Percentiles rank a stretch among this genome's conserved stretches.
These are phyloP conservation scores for Zygothrica quintamaculata DNA, from an alignment of 2,888 invertebrate genomes.

Conservation along the genomic window DNA sequence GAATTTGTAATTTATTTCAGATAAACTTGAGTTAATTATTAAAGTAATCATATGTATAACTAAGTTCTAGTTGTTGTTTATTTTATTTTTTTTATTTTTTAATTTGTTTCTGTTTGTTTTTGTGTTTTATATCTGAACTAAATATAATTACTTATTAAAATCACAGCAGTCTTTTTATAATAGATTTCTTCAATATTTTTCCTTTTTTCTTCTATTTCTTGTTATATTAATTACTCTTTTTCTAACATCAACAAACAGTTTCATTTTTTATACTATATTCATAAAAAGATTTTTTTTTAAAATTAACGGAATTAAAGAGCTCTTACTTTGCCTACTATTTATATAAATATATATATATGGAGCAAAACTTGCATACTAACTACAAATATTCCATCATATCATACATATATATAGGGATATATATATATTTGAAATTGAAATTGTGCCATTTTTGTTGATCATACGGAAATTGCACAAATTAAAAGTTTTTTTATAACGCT, in stretches of 20 bases:
- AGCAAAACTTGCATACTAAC: conserved; percentile 67
- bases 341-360: conserved; percentile 55
- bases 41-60: conserved; percentile 70
- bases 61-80: conserved; percentile 62
- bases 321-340: no score
- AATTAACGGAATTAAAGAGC: conserved; percentile 69
- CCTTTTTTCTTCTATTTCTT: background rate
- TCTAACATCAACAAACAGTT: conserved; percentile 55
- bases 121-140: conserved; percentile 58
- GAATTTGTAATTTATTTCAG: conserved; percentile 80
- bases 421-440: conserved; percentile 34
- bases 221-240: conserved; percentile 45
- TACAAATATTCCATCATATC: conserved; percentile 42
- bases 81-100: conserved; percentile 40
- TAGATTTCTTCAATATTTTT: conserved; percentile 72
- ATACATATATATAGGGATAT: conserved; percentile 31
- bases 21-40: conserved; percentile 74
- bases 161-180: conserved; percentile 84
- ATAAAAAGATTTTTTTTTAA: conserved; percentile 45
- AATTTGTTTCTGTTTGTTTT: conserved; percentile 38
- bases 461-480: conserved; percentile 46
- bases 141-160: conserved; percentile 81
- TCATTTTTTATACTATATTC: conserved; percentile 53
- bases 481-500: conserved; percentile 26
- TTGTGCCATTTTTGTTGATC: conserved; percentile 23